A percentile compares a stretch with the other conserved stretches of the same genome.
These are phyloP conservation scores for Belonocnema kinseyi DNA, from an alignment of 1,140 invertebrate genomes.

Conservation along the genomic window DNA sequence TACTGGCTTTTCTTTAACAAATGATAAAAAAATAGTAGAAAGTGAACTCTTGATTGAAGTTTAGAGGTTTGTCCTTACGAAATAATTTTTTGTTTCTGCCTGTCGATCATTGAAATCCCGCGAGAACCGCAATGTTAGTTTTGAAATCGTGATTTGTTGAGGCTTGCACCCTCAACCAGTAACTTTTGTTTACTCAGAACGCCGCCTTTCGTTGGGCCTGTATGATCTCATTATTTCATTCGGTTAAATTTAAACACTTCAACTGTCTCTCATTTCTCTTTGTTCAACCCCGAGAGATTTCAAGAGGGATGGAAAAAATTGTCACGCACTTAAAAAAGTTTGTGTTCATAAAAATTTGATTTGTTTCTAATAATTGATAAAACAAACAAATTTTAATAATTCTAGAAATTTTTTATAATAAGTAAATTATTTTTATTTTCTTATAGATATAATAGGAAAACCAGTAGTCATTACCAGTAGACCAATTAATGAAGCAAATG, in stretches of 20 bases:
- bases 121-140: constrained; percentile 31
- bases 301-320: constrained; percentile 9
- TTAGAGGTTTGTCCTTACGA: background rate
- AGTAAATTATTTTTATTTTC: too few relatives aligned
- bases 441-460: too few relatives aligned
- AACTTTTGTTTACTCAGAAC: constrained; percentile 60
- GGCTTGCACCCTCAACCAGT: constrained; percentile 29
- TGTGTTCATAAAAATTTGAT: too few relatives aligned
- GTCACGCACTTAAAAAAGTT: background rate
- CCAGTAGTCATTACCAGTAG: too few relatives aligned
- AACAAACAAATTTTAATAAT: too few relatives aligned
- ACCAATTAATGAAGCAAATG: too few relatives aligned
- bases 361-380: too few relatives aligned
- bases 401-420: too few relatives aligned
- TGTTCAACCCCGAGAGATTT: background rate
- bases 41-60: too few relatives aligned
- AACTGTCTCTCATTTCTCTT: constrained; percentile 5
- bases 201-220: constrained; percentile 55
- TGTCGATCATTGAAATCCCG: background rate
- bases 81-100: constrained; percentile 6
- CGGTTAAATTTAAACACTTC: constrained; percentile 67
- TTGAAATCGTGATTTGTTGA: constrained; percentile 59
- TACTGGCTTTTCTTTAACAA: too few relatives aligned
- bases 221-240: constrained; percentile 71
- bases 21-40: too few relatives aligned